These are phyloP conservation scores for Sprattus sprattus DNA, from an alignment of 2,113 vertebrate species.

Conservation along the genomic window DNA sequence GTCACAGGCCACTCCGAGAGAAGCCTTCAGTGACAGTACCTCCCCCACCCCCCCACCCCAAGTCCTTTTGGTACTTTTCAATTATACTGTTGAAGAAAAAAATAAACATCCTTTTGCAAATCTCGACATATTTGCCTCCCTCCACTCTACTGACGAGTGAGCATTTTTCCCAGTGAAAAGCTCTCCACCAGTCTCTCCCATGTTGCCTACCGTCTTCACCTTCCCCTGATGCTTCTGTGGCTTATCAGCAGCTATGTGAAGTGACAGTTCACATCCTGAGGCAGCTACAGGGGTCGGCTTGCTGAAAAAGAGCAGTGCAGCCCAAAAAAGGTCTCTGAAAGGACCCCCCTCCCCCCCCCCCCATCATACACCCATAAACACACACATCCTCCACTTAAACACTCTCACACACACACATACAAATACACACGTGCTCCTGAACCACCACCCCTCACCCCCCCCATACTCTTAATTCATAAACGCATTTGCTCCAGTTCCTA, in stretches of 20 bases:
- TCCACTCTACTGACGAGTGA: constrained; percentile 57
- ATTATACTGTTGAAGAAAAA: not conserved
- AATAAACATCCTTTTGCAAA: not conserved
- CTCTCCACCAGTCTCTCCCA: constrained; percentile 5
- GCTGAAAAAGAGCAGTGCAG: constrained; percentile 91
- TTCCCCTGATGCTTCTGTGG: constrained; percentile 90
- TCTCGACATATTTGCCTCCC: constrained; percentile 61
- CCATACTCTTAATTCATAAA: constrained; percentile 89
- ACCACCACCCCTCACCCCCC: not conserved
- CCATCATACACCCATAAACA: constrained; percentile 23
- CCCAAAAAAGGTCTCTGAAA: constrained; percentile 57
- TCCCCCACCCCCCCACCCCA: not conserved
- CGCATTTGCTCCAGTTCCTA: constrained; percentile 97
- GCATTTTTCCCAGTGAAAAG: constrained; percentile 78
- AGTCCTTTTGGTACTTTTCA: not conserved
- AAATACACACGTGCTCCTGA: constrained; percentile 1
- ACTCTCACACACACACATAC: constrained; percentile 45
- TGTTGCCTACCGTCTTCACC: constrained; percentile 90
- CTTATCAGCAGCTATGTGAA: constrained; percentile 93
- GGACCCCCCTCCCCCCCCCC: not conserved
- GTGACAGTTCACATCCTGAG: constrained; percentile 98
- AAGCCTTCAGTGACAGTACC: not conserved
- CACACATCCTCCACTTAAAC: not conserved
- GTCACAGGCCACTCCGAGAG: not conserved
- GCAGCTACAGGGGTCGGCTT: constrained; percentile 84